Evolutionary conservation across 2,888 invertebrate genomes (phyloP).

Genomic region (Lumbricus terrestris): DNA sequence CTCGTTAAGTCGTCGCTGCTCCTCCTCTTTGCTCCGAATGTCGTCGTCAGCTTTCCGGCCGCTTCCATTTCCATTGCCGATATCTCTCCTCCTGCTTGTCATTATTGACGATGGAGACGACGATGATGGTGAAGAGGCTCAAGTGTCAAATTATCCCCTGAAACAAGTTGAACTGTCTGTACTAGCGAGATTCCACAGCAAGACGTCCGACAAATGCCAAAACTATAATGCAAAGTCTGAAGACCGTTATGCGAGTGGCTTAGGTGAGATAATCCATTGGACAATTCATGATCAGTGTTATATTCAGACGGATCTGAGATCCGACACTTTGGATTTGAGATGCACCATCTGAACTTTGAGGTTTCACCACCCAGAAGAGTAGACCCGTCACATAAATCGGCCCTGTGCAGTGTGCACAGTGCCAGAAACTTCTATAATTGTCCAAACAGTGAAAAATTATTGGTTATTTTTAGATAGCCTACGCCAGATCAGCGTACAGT

Average conservation of each 20-base stretch:
- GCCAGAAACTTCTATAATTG: too few species aligned
- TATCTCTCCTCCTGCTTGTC: neutral
- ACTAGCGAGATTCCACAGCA: neutral
- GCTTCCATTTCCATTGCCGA: neutral
- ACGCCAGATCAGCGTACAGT: too few species aligned
- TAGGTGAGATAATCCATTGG: neutral
- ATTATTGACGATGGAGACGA: neutral
- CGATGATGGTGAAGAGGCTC: neutral
- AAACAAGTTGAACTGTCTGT: slow-evolving; percentile 10
- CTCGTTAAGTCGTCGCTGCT: slow-evolving; percentile 53
- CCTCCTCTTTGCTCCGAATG: slow-evolving; percentile 17
- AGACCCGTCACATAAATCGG: too few species aligned
- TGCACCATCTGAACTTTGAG: too few species aligned
- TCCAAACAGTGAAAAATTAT: too few species aligned
- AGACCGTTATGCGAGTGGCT: neutral
- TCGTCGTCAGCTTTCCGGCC: neutral
- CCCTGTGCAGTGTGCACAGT: too few species aligned
- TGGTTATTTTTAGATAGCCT: too few species aligned
- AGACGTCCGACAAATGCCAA: neutral
- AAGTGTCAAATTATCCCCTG: neutral
- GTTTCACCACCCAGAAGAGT: too few species aligned
- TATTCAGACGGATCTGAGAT: too few species aligned
- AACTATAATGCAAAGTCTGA: neutral
- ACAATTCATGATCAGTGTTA: too few species aligned
- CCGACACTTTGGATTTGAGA: too few species aligned